Evolutionary conservation across 2,797 vertebrate genomes (phyloP).

Genomic region (Fringilla coelebs): DNA sequence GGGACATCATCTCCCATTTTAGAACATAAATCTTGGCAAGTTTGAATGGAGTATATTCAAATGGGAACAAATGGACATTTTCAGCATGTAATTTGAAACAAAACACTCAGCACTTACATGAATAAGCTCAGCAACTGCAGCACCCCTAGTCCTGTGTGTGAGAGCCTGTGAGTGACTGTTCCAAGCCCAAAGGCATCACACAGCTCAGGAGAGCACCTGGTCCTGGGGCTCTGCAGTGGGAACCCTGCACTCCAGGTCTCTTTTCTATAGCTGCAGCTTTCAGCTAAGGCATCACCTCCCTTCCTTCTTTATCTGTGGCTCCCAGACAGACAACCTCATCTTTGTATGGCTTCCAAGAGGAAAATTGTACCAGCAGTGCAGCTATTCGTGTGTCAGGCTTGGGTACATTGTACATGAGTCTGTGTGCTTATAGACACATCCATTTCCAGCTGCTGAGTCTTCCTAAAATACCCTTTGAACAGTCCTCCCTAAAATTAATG

Average conservation of each 20-base stretch:
- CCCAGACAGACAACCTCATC: not conserved
- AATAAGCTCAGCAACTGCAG: conserved; percentile 52
- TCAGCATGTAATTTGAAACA: conserved; percentile 64
- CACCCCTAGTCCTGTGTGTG: not conserved
- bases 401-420: not conserved
- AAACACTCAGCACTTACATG: conserved; percentile 52
- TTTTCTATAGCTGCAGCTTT: not conserved
- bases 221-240: not conserved
- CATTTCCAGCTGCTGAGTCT: not conserved
- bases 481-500: not conserved
- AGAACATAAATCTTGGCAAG: conserved; percentile 64
- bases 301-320: not conserved
- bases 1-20: conserved; percentile 62
- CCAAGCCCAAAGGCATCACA: not conserved
- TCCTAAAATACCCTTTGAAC: not conserved
- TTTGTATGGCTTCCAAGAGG: not conserved
- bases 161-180: not conserved
- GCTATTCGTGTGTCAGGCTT: not conserved
- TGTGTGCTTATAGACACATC: not conserved
- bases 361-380: not conserved
- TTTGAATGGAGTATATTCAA: conserved; percentile 57
- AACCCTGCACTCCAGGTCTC: not conserved
- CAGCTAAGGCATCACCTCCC: not conserved
- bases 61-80: conserved; percentile 62
- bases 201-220: not conserved